A percentile compares a stretch with the other conserved stretches of the same genome.
Evolutionary conservation across 2,888 invertebrate species (phyloP).

Genomic region (Cantharis rufa): DNA sequence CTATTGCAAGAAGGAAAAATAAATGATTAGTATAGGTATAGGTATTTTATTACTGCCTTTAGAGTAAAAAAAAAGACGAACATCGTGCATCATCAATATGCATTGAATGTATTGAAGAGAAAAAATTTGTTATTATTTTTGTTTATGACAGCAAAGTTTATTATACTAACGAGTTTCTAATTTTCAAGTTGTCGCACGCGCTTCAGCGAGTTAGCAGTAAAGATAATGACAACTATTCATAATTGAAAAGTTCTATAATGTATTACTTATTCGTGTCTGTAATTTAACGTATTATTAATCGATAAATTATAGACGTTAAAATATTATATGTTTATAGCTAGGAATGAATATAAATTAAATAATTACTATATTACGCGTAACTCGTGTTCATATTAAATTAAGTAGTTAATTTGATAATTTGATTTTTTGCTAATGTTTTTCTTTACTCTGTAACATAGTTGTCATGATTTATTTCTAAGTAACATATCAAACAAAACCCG

Average conservation of each 20-base stretch:
- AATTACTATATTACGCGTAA: neutral
- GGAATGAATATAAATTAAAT: neutral
- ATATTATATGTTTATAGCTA: neutral
- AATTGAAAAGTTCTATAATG: neutral
- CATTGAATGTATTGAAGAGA: neutral
- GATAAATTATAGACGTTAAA: neutral
- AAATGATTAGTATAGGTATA: neutral
- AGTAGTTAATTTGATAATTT: neutral
- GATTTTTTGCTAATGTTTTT: neutral
- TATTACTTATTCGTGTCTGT: neutral
- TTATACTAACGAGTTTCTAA: conserved; percentile 1
- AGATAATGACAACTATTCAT: neutral
- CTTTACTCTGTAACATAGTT: neutral
- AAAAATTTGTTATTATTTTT: neutral
- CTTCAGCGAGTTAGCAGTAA: neutral
- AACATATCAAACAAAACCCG: neutral
- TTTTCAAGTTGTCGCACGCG: neutral
- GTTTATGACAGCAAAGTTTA: neutral
- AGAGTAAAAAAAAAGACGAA: neutral
- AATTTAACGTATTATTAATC: neutral
- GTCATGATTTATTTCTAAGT: neutral
- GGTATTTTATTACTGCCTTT: neutral
- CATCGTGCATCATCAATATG: neutral
- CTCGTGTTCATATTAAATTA: neutral
- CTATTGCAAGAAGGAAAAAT: neutral